A percentile compares a stretch with the other conserved stretches of the same genome.
These are phyloP conservation scores for Mormyrops attenuatus DNA, from an alignment of 2,797 vertebrate genomes.

Conservation along the genomic window DNA sequence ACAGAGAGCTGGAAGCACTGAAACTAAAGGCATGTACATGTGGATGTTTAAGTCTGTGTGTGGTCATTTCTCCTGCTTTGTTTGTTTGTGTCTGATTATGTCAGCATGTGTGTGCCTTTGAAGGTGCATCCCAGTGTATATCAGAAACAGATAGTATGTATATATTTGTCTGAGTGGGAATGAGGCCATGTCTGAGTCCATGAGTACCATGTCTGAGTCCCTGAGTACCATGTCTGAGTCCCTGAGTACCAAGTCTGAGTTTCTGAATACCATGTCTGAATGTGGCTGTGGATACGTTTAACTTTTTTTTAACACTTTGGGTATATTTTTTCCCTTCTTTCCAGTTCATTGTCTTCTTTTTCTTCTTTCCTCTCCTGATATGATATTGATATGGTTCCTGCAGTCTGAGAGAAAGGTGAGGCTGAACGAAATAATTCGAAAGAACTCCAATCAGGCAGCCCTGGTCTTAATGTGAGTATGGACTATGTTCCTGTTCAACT, in stretches of 20 bases:
- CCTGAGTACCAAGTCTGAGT: background rate
- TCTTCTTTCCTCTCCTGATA: background rate
- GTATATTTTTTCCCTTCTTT: background rate
- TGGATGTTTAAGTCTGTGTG: background rate
- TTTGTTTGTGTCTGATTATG: background rate
- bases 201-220: background rate
- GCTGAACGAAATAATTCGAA: conserved; percentile 65
- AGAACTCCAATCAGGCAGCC: conserved; percentile 59
- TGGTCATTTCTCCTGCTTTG: background rate
- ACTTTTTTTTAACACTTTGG: background rate
- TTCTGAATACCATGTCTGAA: background rate
- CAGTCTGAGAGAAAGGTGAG: conserved; percentile 61
- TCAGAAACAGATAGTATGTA: background rate
- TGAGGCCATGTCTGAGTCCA: background rate
- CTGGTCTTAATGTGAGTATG: conserved; percentile 65
- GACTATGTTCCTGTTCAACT: background rate
- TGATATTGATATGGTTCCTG: background rate
- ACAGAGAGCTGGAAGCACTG: conserved; percentile 59
- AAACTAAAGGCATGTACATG: conserved; percentile 51
- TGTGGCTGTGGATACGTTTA: background rate
- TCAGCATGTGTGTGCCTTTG: background rate
- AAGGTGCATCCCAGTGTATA: background rate
- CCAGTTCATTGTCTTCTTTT: background rate
- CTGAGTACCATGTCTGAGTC: background rate
- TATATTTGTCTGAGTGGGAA: background rate